Evolutionary conservation across 1,140 invertebrate species (phyloP).

Genomic region (Trachymyrmex septentrionalis): DNA sequence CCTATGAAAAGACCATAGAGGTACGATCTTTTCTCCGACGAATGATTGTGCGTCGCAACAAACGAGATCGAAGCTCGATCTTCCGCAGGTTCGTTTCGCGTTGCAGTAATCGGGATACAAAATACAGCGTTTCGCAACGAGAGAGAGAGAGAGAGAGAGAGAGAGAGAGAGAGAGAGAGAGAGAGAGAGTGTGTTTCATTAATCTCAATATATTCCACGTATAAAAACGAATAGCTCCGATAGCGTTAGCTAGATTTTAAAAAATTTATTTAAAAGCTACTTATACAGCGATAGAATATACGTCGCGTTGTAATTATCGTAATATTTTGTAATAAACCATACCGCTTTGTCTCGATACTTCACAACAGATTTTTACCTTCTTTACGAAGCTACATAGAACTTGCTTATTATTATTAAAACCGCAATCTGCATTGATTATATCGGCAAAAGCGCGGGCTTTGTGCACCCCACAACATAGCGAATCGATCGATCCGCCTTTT

Average conservation of each 20-base stretch:
- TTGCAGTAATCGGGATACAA: neutral
- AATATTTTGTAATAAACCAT: slow-evolving; percentile 41
- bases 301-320: neutral
- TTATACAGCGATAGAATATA: neutral
- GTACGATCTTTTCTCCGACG: neutral
- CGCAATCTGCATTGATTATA: slow-evolving; percentile 40
- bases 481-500: slow-evolving; percentile 5
- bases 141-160: too few relatives aligned
- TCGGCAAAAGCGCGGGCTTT: slow-evolving; percentile 32
- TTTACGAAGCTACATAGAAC: neutral
- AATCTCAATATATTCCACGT: neutral
- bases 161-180: too few relatives aligned
- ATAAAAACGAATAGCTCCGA: neutral
- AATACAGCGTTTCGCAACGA: too few relatives aligned
- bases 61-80: slow-evolving; percentile 8
- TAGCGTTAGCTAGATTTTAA: neutral
- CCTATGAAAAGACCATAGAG: slow-evolving; percentile 17
- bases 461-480: neutral
- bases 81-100: neutral
- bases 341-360: slow-evolving; percentile 1
- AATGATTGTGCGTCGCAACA: slow-evolving; percentile 10
- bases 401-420: slow-evolving; percentile 51
- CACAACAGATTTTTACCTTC: neutral
- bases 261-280: neutral
- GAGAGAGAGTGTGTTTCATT: neutral